phyloP scores from a whole-genome alignment of 2,797 vertebrate genomes.

The Scolopax rusticola region DNA sequence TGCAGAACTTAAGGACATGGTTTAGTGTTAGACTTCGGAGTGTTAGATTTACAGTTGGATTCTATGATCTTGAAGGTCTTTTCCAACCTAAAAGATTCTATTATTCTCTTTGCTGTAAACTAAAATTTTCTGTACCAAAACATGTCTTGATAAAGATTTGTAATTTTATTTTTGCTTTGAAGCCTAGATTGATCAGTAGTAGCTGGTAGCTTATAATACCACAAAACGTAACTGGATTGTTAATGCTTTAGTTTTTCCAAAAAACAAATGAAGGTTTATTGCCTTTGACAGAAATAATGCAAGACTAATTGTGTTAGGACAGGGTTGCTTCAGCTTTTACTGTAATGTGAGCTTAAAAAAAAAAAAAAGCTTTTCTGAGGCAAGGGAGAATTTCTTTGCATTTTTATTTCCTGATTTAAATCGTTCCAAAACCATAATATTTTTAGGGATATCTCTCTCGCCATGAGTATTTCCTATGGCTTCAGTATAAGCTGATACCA shows the following conservation, averaged over 20 bases:
- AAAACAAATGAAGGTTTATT: neutral
- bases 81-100: neutral
- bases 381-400: neutral
- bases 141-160: neutral
- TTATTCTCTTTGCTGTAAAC: neutral
- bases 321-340: neutral
- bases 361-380: neutral
- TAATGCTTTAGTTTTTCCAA: neutral
- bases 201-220: neutral
- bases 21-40: neutral
- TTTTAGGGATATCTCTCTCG: neutral
- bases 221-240: neutral
- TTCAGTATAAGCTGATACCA: neutral
- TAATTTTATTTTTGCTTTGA: neutral
- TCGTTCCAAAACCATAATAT: neutral
- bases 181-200: neutral
- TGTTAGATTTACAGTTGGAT: neutral
- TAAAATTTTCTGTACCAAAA: neutral
- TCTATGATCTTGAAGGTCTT: neutral
- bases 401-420: neutral
- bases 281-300: neutral
- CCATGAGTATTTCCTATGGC: neutral
- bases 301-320: neutral
- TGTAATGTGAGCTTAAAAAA: neutral
- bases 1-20: neutral